Evolutionary conservation across 2,888 invertebrate genomes (phyloP).

Genomic region (Cyclophora albipunctata): DNA sequence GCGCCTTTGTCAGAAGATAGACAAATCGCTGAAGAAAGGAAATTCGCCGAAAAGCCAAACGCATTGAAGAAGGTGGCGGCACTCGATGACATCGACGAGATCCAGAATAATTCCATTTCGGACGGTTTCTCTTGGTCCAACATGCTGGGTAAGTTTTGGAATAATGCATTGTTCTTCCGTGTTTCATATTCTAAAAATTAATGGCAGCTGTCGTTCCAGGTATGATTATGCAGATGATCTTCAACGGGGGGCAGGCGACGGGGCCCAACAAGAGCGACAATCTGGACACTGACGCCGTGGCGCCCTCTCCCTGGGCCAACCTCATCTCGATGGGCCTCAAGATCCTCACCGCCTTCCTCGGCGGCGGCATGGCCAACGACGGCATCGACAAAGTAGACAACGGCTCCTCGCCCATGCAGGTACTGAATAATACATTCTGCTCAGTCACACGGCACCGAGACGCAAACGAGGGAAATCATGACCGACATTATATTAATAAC

Average conservation of each 20-base stretch:
- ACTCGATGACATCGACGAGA: constrained; percentile 86
- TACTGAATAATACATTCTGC: constrained; percentile 43
- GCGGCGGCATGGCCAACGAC: constrained; percentile 84
- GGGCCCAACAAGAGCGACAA: constrained; percentile 90
- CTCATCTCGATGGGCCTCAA: constrained; percentile 89
- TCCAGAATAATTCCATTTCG: constrained; percentile 86
- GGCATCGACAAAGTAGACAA: constrained; percentile 94
- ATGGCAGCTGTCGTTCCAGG: constrained; percentile 30
- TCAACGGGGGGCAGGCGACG: constrained; percentile 77
- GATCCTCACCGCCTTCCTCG: constrained; percentile 88
- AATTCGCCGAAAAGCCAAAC: constrained; percentile 92
- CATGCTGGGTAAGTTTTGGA: constrained; percentile 78
- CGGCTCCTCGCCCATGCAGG: constrained; percentile 92
- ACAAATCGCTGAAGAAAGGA: constrained; percentile 78
- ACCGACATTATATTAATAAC: constrained; percentile 20
- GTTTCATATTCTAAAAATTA: constrained; percentile 11
- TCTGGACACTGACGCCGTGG: constrained; percentile 79
- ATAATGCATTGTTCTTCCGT: constrained; percentile 4
- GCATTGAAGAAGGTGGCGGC: constrained; percentile 89
- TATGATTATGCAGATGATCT: constrained; percentile 91
- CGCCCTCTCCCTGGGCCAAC: constrained; percentile 91
- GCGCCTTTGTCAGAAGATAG: constrained; percentile 44
- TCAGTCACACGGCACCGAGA: constrained; percentile 10
- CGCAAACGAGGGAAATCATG: constrained; percentile 11
- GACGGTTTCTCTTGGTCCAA: constrained; percentile 91